phyloP scores from a whole-genome alignment of 2,113 vertebrate species.

The Vanacampus margaritifer region DNA sequence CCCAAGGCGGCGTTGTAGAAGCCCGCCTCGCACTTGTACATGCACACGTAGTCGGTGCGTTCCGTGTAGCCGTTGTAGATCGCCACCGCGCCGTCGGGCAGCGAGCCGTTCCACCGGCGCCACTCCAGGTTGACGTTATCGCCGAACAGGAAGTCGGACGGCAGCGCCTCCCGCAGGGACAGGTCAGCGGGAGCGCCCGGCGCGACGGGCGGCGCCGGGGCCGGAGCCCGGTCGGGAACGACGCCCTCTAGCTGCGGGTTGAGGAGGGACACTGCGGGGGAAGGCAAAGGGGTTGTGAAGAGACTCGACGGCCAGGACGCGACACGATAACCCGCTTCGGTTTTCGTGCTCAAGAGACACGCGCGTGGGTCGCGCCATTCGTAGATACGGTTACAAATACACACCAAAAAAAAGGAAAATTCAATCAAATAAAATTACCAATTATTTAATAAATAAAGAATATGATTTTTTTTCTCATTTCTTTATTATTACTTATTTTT shows the following conservation, averaged over 20 bases:
- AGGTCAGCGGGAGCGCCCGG: constrained; percentile 45
- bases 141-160: constrained; percentile 46
- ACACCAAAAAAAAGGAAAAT: too few relatives aligned
- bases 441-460: too few relatives aligned
- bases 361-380: too few relatives aligned
- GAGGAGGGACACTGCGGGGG: constrained; percentile 46
- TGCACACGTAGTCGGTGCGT: constrained; percentile 72
- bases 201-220: not conserved
- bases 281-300: not conserved
- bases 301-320: not conserved
- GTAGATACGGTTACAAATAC: too few relatives aligned
- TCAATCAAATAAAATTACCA: too few relatives aligned
- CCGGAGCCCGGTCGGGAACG: constrained; percentile 38
- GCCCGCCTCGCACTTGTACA: constrained; percentile 66
- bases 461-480: too few relatives aligned
- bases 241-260: constrained; percentile 57
- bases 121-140: constrained; percentile 72
- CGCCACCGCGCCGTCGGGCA: constrained; percentile 62
- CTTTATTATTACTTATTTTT: too few relatives aligned
- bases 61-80: constrained; percentile 72
- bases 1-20: constrained; percentile 70
- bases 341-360: too few relatives aligned
- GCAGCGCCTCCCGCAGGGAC: constrained; percentile 31
- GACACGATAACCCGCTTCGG: not conserved
- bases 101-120: constrained; percentile 53